Evolutionary conservation across 2,797 vertebrate species (phyloP).

Genomic region (Eleutherodactylus coqui): DNA sequence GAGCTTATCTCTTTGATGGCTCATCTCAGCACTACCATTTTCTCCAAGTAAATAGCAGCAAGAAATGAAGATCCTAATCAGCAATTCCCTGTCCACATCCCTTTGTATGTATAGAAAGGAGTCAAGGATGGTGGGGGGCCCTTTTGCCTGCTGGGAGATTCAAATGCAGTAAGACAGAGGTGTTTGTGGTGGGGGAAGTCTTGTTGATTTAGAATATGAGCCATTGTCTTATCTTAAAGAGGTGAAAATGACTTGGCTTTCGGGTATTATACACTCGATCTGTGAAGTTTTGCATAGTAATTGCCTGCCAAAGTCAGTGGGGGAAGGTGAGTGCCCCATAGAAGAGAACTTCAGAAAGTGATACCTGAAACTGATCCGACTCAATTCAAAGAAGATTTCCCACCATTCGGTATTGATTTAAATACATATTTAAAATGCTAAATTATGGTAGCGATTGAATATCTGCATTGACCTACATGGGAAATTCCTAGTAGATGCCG

Average conservation of each 20-base stretch:
- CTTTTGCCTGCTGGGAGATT: conserved; percentile 56
- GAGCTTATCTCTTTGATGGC: conserved; percentile 45
- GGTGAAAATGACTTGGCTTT: conserved; percentile 59
- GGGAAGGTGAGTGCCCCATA: conserved; percentile 24
- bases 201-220: conserved; percentile 51
- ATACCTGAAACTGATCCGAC: conserved; percentile 50
- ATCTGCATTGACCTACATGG: neutral
- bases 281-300: conserved; percentile 58
- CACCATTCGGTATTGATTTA: neutral
- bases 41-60: conserved; percentile 49
- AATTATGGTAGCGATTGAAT: too few species aligned
- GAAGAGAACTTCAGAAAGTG: conserved; percentile 40
- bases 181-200: conserved; percentile 50
- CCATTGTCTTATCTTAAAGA: conserved; percentile 63
- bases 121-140: conserved; percentile 35
- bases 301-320: conserved; percentile 22
- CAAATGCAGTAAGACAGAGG: conserved; percentile 56
- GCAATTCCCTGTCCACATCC: conserved; percentile 46
- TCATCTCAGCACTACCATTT: conserved; percentile 40
- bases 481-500: neutral
- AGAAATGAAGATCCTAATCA: conserved; percentile 58
- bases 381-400: conserved; percentile 2
- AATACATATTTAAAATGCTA: neutral
- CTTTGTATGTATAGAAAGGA: conserved; percentile 60
- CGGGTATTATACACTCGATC: conserved; percentile 44